Evolutionary conservation across 2,888 invertebrate species (phyloP), one percentile per base, ranked within the genome.

Genomic region (Catocala fraxini): DNA sequence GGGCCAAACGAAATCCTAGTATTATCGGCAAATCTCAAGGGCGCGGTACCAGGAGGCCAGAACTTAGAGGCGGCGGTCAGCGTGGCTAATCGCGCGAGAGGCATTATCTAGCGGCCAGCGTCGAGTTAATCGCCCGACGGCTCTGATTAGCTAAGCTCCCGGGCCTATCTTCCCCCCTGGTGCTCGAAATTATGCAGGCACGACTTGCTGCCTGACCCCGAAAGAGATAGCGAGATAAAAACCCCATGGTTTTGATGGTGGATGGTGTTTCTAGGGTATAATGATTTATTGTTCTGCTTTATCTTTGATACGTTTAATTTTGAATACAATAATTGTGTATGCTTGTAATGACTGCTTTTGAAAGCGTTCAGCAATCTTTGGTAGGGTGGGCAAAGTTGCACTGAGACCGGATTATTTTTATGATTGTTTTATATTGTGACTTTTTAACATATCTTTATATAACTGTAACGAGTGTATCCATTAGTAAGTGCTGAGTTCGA

Each of bases 81-180:
- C 83, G 83, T 80, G 89, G 79, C 89, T 91, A 93, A 92, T 93
- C 92, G 93, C 87, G 89, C 92, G 91, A 85, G 87, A 88, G 89
- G 89, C 87, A 91, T 93, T 93, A 92, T 91, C 93, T 90, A 87
- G 84, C 83, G 87, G 79, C 83, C 87, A 84, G 84, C 81, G 78
- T 80, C 81, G 85, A 86, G 85, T 90, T 91, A 91, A 93, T 92
- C 90, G 89, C 85, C 90, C 90, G 88, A 78, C 84, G 87, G 87
- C 81, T 83, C 89, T 92, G 93, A 93, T 93, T 92, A 92, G 89
- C 91, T 90, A 91, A 91, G 92, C 92, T 88, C 87, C 86, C 82
- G 80, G 82, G 82, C 83, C 79, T 85, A 84, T 88, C 86, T 90
- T 85, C 76, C 83, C 85, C 88, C 91, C 89, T 89, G 88, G 89